Base-by-base conservation (phyloP, 2,797 vertebrate genomes). In the Aplochiton taeniatus region DNA sequence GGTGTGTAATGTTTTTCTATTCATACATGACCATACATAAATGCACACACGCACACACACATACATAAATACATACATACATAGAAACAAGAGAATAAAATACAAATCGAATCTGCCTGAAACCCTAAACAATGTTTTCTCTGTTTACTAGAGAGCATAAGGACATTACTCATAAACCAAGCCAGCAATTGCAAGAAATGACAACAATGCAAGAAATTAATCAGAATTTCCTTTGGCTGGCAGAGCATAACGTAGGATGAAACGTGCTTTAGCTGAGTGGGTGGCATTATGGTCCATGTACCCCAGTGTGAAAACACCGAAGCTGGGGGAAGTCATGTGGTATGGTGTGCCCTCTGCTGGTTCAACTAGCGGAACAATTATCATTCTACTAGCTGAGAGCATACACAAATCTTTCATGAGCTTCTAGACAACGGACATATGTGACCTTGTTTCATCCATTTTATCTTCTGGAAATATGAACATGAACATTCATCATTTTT, bases 301-400 rank as follows among this genome's bases (percentile, higher is more conserved):
- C 56, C 79, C 86, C 82, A 86, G 72, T 81, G 81, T 81, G 88
- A 73, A 67, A 68, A 65, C 6, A 61, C 58, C n/a, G 41, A 31
- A 58, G 43, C 7, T 11, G 12, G 4, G 45, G 8, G 47, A 51
- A 42, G 64, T 50, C 4, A 31, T 50, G 60, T 64, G 83, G 85
- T 73, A 59, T 53, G 68, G 42, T 53, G 62, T 77, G 81, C 75
- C 87, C 82, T 89, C 91, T 91, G 84, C 73, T 89, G 90, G 77
- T 62, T 0, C 44, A 12, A 16, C 4, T 11, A 14, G 8, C 46
- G 79, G 9, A 74, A 60, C 62, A 81, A n/a, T 12, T 14, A 44
- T 6, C 31, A 2, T 31, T 31, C 31, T 31, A 31, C 31, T 31
- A 31, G 6, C 31, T 31, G 31, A 31, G 31, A 3, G 31, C 31